Evolutionary conservation across 2,113 vertebrate genomes (phyloP), one percentile per base, ranked within the genome.

Genomic region (Pelobates fuscus): DNA sequence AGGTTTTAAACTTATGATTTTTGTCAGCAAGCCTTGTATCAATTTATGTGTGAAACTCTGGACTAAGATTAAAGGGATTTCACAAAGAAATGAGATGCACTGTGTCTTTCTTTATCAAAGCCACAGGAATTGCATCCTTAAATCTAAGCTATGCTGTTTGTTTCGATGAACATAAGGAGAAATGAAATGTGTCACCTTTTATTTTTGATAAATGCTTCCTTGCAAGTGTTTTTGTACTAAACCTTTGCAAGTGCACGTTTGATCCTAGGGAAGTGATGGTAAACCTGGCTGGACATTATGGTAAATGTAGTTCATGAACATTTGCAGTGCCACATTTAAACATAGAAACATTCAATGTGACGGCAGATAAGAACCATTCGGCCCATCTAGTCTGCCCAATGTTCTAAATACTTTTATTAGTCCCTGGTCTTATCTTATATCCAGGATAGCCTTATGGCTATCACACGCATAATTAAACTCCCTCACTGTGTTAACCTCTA

Each of bases 51-150:
- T 27, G 59, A 30, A 55, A 61, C 12, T 61, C 29, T 61, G 3
- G 11, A 61, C 12, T 18, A 17, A 61, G 59, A 61, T 61, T 61
- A 61, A 61, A 61, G 59, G 59, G 59, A 61, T 61, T 61, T 59
- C 23, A 24, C 25, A 23, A 1, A 26, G 20, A 59, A 55, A 55
- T 55, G 52, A 21, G 52, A 55, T 55, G 52, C 52, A 23, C 52
- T 20, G 52, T 55, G 52, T 6, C 52, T 2, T 21, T 55, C 52
- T 55, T 21, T 55, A 21, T 55, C 52, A 55, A 23, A 55, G 52
- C n/a, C 17, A 23, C 52, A 55, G 4, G n/a, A 55, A 55, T 21
- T 55, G 52, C 4, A 23, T 55, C 52, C n/a, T 23, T 55, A 55
- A 55, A 55, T 55, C 52, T 55, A 55, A 55, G 11, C n/a, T 23